phyloP scores from a whole-genome alignment of 2,888 invertebrate genomes.

The Seladonia tumulorum region DNA sequence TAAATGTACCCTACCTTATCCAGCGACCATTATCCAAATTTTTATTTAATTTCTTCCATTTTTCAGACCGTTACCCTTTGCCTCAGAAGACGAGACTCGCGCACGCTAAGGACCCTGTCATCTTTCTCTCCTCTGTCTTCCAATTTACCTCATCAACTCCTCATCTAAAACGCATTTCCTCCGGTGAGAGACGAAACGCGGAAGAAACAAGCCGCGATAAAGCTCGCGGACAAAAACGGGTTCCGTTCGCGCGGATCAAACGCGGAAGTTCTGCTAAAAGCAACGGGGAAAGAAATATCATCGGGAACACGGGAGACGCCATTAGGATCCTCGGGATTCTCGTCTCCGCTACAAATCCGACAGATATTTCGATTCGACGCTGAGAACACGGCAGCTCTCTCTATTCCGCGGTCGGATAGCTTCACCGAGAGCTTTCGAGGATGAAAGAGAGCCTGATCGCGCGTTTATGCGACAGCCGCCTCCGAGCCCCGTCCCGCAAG shows the following conservation, averaged over 20 bases:
- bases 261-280: background rate
- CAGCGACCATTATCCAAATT: background rate
- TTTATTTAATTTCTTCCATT: background rate
- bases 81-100: background rate
- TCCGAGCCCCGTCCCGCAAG: slow-evolving; percentile 1
- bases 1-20: background rate
- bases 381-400: background rate
- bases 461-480: slow-evolving; percentile 12
- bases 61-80: background rate
- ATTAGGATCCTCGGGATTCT: slow-evolving; percentile 8
- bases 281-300: background rate
- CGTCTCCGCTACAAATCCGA: background rate
- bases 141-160: slow-evolving; percentile 13
- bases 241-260: background rate
- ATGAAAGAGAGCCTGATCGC: slow-evolving; percentile 34
- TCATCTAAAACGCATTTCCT: slow-evolving; percentile 23
- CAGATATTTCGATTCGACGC: background rate
- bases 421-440: background rate
- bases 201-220: background rate
- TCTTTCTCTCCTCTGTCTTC: background rate
- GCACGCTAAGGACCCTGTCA: background rate
- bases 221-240: background rate
- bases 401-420: slow-evolving; percentile 27
- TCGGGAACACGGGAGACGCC: background rate
- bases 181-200: background rate